phyloP scores from a whole-genome alignment of 1,140 invertebrate species.

The Venustaconcha ellipsiformis region DNA sequence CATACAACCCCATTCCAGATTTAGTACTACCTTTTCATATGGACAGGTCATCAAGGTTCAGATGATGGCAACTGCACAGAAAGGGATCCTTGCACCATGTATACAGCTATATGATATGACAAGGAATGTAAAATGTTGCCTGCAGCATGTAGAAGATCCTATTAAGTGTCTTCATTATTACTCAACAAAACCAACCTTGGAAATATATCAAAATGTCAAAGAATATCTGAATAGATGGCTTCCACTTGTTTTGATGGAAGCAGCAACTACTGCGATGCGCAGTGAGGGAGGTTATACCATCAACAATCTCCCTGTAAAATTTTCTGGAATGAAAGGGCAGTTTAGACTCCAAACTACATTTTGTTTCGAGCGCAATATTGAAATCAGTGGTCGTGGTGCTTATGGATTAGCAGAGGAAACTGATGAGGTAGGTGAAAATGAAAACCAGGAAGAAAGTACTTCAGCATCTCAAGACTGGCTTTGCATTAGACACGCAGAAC shows the following conservation, averaged over 20 bases:
- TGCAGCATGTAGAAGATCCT: conserved; percentile 40
- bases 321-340: conserved; percentile 19
- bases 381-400: conserved; percentile 22
- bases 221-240: conserved; percentile 38
- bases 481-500: conserved; percentile 5
- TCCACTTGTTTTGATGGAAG: conserved; percentile 46
- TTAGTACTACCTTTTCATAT: conserved; percentile 31
- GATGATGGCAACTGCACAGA: conserved; percentile 28
- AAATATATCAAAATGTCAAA: conserved; percentile 16
- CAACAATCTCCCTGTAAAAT: conserved; percentile 23
- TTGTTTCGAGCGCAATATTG: conserved; percentile 31
- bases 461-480: conserved; percentile 15
- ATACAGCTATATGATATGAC: conserved; percentile 34
- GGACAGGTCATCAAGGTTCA: conserved; percentile 41
- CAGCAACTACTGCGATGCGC: conserved; percentile 26
- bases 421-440: conserved; percentile 19
- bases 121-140: conserved; percentile 41
- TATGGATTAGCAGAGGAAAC: neutral
- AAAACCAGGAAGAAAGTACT: neutral
- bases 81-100: conserved; percentile 35
- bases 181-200: conserved; percentile 13
- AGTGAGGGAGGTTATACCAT: conserved; percentile 29
- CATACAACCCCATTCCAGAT: conserved; percentile 22
- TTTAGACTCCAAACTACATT: conserved; percentile 16
- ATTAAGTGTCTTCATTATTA: conserved; percentile 26